These are phyloP conservation scores for Epirrhoe tristata DNA, from an alignment of 2,888 invertebrate species.

Conservation along the genomic window DNA sequence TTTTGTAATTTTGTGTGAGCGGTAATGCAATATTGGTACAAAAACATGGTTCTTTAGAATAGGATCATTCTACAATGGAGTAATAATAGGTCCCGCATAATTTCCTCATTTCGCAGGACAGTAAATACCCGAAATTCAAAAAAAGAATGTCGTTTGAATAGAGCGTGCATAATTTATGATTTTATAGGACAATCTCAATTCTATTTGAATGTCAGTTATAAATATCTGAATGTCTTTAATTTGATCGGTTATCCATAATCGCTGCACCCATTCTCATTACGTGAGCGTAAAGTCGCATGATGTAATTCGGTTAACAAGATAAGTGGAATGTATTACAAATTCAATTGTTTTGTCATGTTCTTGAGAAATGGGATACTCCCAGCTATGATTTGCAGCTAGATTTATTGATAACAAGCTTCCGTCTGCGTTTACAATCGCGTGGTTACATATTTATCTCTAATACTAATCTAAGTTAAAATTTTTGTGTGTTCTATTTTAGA, in stretches of 20 bases:
- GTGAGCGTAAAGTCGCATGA: slow-evolving; percentile 31
- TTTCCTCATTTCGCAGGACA: slow-evolving; percentile 17
- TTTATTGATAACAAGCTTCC: neutral
- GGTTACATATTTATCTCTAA: neutral
- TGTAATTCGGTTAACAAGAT: slow-evolving; percentile 35
- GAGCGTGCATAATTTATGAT: neutral
- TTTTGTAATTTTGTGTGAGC: too few species aligned
- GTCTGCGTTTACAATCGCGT: neutral
- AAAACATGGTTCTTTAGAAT: slow-evolving; percentile 55
- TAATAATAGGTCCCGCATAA: slow-evolving; percentile 47
- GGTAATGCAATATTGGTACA: slow-evolving; percentile 44
- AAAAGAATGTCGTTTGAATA: slow-evolving; percentile 5
- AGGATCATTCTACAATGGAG: slow-evolving; percentile 63
- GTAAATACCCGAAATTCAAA: neutral
- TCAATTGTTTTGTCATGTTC: slow-evolving; percentile 35
- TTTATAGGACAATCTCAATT: slow-evolving; percentile 22
- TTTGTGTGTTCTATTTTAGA: neutral
- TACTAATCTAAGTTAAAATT: neutral
- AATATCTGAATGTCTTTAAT: slow-evolving; percentile 16
- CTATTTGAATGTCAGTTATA: slow-evolving; percentile 29
- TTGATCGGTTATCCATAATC: slow-evolving; percentile 33
- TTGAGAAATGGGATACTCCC: slow-evolving; percentile 17
- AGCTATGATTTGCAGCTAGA: neutral
- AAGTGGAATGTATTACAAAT: slow-evolving; percentile 29
- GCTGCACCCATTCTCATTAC: slow-evolving; percentile 22